Evolutionary conservation across 2,113 vertebrate genomes (phyloP).

Genomic region (Pandion haliaetus): DNA sequence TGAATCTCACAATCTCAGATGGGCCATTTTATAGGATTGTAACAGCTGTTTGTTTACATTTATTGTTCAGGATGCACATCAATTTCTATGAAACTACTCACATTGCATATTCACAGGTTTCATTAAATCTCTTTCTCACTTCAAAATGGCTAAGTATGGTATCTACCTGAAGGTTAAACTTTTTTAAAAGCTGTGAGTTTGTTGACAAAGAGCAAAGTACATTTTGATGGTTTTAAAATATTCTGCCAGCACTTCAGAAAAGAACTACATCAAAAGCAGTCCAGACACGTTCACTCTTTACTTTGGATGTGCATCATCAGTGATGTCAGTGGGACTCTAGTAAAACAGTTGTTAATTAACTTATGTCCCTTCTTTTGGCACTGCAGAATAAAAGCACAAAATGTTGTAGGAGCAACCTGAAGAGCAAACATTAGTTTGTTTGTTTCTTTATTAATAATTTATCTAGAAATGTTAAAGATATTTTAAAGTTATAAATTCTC

Average conservation of each 20-base stretch:
- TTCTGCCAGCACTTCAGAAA: constrained; percentile 16
- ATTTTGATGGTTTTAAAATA: constrained; percentile 9
- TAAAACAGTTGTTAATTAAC: constrained; percentile 63
- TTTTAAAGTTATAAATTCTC: background rate
- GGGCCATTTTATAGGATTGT: background rate
- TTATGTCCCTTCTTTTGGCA: constrained; percentile 23
- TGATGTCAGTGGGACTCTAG: constrained; percentile 38
- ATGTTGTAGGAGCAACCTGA: constrained; percentile 5
- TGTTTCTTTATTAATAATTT: constrained; percentile 66
- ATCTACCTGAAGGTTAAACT: background rate
- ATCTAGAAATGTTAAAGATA: constrained; percentile 16
- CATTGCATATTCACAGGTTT: background rate
- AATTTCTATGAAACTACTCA: background rate
- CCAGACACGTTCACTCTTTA: background rate
- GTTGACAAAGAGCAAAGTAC: constrained; percentile 55
- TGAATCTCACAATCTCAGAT: background rate
- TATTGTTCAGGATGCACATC: background rate
- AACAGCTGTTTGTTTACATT: constrained; percentile 18
- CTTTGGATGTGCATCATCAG: constrained; percentile 43
- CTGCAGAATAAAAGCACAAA: constrained; percentile 21
- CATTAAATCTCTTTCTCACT: background rate
- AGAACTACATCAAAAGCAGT: constrained; percentile 11
- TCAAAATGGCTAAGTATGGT: background rate
- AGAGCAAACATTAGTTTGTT: constrained; percentile 45
- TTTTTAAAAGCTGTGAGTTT: constrained; percentile 5